Base-by-base conservation (phyloP, 2,888 invertebrate species). In the Agonopterix heracliana region DNA sequence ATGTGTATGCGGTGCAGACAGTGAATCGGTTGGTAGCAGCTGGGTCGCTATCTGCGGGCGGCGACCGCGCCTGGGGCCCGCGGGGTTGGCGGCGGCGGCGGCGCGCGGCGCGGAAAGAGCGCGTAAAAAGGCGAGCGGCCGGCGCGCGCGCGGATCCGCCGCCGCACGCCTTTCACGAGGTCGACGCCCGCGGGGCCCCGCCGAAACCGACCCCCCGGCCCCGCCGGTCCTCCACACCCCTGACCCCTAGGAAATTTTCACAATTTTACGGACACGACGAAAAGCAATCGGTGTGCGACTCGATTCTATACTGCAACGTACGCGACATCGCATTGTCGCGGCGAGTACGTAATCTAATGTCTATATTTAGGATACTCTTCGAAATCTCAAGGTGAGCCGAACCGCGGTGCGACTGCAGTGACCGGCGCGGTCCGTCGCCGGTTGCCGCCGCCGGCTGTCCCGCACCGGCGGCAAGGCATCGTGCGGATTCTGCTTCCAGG, bases 1-100 rank as follows among this genome's bases (percentile, higher is more conserved):
- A 17, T 3, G 3, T 26, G 26, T 26, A 26, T 26, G 76, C 78
- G 81, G 75, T 73, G 82, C 86, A 84, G 86, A 86, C 85, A 74
- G 75, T 72, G 69, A 71, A 71, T 64, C 70, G 77, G 80, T 87
- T 87, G 87, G 76, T 62, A 64, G 71, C 70, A 68, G 63, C 83
- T 86, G 86, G 70, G 74, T 68, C 74, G 80, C 84, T 85, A 85
- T 86, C 87, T 82, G 85, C 86, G 86, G 85, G 82, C 86, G 85
- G 87, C 85, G 85, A 83, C 84, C 85, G 83, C 76, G 74, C 75
- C 78, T 77, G 84, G 81, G 84, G 80, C 83, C 83, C 83, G 80
- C 78, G 82, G 85, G 83, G 82, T 81, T 76, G 75, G 80, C 80
- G 78, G 75, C 74, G 77, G 78, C 73, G 69, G 74, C 74, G 76